Base-by-base conservation (phyloP, 2,888 invertebrate genomes). In the Helobdella robusta region DNA sequence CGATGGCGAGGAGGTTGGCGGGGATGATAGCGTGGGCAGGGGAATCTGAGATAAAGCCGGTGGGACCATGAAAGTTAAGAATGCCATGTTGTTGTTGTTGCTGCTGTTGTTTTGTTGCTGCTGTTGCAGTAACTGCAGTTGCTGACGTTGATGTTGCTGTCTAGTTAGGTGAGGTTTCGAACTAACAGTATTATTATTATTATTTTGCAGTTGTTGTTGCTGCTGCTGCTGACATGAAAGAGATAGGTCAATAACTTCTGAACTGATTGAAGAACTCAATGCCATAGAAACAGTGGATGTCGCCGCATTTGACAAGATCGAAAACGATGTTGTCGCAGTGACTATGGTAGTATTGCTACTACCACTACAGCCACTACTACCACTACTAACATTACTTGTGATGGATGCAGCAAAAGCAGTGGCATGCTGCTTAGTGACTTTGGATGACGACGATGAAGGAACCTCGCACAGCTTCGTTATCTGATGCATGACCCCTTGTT, bases 401-500 rank as follows among this genome's bases (percentile, higher is more conserved):
- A n/a, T n/a, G n/a, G n/a, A n/a, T n/a, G n/a, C n/a, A 23, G 34
- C 1, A 36, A n/a, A 36, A 11, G 6, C 23, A 30, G 18, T 11
- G 3, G 30, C 28, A 30, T 28, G 11, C 32, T 28, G 32, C n/a
- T n/a, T n/a, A n/a, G n/a, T n/a, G 56, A 28, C 23, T n/a, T 48
- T 4, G 32, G 50, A 20, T 30, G 62, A 30, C 11, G 48, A 15
- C 20, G 34, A 8, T 11, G 50, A 20, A 15, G 62, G 62, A 2
- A 46, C 32, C 30, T 87, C 87, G 50, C 77, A 77, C 69, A 89
- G 79, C 73, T 86, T 85, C 75, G 84, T 82, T 66, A 88, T 85
- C 82, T 94, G 93, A 81, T 94, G 91, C 81, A 93, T 85, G n/a
- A 94, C 94, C 59, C 83, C 83, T 71, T 40, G 44, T 15, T 40